Conservation (phyloP, 2,113 vertebrate genomes). For the Nansenia antarctica region DNA sequence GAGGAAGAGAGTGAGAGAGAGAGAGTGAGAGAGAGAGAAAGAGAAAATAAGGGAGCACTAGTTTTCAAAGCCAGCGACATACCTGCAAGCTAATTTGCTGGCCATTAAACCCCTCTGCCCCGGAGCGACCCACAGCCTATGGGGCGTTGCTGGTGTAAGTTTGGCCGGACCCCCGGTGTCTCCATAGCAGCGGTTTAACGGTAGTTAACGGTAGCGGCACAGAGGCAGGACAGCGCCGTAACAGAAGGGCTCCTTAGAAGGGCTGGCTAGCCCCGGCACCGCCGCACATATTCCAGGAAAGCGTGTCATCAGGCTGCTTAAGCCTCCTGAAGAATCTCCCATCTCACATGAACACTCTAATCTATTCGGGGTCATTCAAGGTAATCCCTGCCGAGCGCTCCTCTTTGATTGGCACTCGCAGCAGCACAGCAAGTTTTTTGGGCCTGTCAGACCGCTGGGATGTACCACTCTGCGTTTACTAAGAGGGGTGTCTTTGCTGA, state of each 20-base stretch:
- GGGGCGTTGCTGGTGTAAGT: slow-evolving; percentile 57
- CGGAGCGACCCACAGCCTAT: slow-evolving; percentile 61
- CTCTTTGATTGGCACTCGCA: slow-evolving; percentile 81
- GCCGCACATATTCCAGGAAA: slow-evolving; percentile 85
- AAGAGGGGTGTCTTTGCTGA: slow-evolving; percentile 49
- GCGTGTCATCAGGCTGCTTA: slow-evolving; percentile 83
- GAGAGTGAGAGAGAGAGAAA: background rate
- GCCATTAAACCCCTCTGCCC: slow-evolving; percentile 56
- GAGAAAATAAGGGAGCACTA: background rate
- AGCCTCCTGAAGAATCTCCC: slow-evolving; percentile 81
- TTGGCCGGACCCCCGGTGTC: slow-evolving; percentile 51
- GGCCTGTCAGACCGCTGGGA: slow-evolving; percentile 74
- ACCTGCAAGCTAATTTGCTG: slow-evolving; percentile 84
- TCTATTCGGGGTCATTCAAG: slow-evolving; percentile 81
- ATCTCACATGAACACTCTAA: slow-evolving; percentile 83
- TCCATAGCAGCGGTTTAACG: slow-evolving; percentile 23
- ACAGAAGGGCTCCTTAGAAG: slow-evolving; percentile 72
- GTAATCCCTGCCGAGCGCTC: slow-evolving; percentile 75
- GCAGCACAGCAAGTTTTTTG: slow-evolving; percentile 75
- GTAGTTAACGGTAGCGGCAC: slow-evolving; percentile 57
- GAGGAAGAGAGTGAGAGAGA: background rate
- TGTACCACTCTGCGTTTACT: slow-evolving; percentile 61
- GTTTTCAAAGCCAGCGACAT: slow-evolving; percentile 51
- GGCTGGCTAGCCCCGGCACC: slow-evolving; percentile 73
- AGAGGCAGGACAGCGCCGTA: slow-evolving; percentile 30